Percentiles rank a stretch among this genome's conserved stretches.
Conservation (phyloP, 2,797 vertebrate genomes). For the Enteromius unitaeniatus region DNA sequence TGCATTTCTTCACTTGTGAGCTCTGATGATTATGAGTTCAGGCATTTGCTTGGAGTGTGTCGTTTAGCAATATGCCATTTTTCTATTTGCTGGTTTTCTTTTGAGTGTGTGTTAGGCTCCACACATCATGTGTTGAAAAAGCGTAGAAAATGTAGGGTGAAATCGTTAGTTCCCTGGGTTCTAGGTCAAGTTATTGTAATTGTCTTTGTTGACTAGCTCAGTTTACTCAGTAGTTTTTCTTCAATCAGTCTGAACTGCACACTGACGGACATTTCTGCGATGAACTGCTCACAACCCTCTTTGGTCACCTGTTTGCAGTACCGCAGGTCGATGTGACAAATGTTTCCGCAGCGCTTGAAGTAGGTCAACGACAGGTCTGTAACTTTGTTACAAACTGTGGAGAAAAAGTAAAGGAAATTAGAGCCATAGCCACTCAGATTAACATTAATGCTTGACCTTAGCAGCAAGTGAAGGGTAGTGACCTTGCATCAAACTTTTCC, state of each 20-base stretch:
- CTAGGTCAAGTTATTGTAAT: constrained; percentile 29
- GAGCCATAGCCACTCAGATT: background rate
- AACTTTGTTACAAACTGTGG: constrained; percentile 93
- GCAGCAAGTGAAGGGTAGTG: background rate
- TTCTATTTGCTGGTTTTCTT: constrained; percentile 36
- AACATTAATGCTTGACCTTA: background rate
- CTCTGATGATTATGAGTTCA: constrained; percentile 6
- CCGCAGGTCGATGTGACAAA: constrained; percentile 94
- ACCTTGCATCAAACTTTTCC: background rate
- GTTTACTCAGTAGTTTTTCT: constrained; percentile 94
- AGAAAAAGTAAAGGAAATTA: constrained; percentile 37
- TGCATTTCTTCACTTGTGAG: constrained; percentile 12
- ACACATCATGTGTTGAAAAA: background rate
- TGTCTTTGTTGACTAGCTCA: constrained; percentile 83
- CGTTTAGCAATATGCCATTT: background rate
- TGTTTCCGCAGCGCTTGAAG: constrained; percentile 96
- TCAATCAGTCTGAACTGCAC: constrained; percentile 94
- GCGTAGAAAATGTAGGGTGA: constrained; percentile 23
- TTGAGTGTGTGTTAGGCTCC: constrained; percentile 2
- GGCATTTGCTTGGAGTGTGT: constrained; percentile 23
- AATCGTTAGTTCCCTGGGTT: constrained; percentile 25
- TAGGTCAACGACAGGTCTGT: constrained; percentile 96
- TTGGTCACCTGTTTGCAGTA: constrained; percentile 97
- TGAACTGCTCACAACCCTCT: constrained; percentile 94
- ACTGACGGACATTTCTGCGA: constrained; percentile 96